These are phyloP conservation scores for Monochamus alternatus DNA, from an alignment of 2,888 invertebrate species.

Conservation along the genomic window DNA sequence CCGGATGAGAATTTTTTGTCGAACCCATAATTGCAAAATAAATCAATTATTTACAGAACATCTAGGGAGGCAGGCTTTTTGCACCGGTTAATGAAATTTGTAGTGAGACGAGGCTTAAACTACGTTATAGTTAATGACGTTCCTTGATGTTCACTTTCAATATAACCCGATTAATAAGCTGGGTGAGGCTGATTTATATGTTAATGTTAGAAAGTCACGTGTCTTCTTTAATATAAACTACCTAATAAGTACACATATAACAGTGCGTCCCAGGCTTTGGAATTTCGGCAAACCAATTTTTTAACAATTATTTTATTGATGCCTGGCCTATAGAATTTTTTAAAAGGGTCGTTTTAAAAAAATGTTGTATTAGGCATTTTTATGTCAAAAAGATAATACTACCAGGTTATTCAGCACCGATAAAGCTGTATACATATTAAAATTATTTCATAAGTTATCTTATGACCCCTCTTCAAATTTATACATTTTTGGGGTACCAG, in stretches of 20 bases:
- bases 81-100: not conserved
- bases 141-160: not conserved
- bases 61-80: not conserved
- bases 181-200: not conserved
- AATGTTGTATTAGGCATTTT: too few species aligned
- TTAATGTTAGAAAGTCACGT: not conserved
- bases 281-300: too few species aligned
- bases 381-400: too few species aligned
- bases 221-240: not conserved
- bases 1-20: not conserved
- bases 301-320: too few species aligned
- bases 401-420: too few species aligned
- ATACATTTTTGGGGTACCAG: too few species aligned
- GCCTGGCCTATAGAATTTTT: too few species aligned
- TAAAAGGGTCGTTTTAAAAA: too few species aligned
- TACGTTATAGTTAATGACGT: not conserved
- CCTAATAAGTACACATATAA: not conserved
- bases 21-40: slow-evolving; percentile 1
- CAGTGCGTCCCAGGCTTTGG: too few species aligned
- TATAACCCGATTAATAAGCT: not conserved
- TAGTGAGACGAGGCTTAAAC: not conserved
- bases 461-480: too few species aligned
- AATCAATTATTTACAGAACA: not conserved
- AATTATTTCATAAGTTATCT: too few species aligned
- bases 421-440: too few species aligned